Percentiles rank a stretch among this genome's conserved stretches.
phyloP scores from a whole-genome alignment of 2,888 invertebrate species.

The Eurytoma californica region DNA sequence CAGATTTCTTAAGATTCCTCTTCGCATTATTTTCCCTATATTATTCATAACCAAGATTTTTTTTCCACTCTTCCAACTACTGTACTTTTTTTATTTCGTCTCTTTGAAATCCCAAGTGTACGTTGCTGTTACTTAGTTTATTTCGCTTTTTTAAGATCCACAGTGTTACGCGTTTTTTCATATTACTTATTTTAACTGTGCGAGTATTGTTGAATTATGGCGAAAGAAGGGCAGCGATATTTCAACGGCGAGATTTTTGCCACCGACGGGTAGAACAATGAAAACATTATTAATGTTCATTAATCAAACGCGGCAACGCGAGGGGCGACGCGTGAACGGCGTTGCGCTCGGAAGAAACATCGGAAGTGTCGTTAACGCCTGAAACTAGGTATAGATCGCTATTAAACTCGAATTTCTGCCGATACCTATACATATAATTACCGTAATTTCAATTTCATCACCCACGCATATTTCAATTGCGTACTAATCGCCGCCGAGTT shows the following conservation, averaged over 20 bases:
- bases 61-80: no score
- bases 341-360: constrained; percentile 16
- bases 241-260: constrained; percentile 55
- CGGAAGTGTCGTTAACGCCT: constrained; percentile 54
- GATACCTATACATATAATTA: constrained; percentile 24
- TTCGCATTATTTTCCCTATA: no score
- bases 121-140: no score
- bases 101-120: no score
- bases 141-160: no score
- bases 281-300: constrained; percentile 68
- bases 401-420: constrained; percentile 50
- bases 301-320: constrained; percentile 61
- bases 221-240: constrained; percentile 62
- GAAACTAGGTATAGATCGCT: constrained; percentile 41
- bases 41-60: no score
- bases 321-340: constrained; percentile 43
- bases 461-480: not conserved
- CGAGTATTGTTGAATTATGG: no score
- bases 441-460: no score
- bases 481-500: not conserved
- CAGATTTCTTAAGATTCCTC: no score
- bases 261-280: constrained; percentile 49
- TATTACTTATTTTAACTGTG: no score
- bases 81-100: no score
- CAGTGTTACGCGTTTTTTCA: no score